A percentile compares a stretch with the other conserved stretches of the same genome.
phyloP scores from a whole-genome alignment of 1,140 invertebrate genomes.

The Steinernema khuongi region DNA sequence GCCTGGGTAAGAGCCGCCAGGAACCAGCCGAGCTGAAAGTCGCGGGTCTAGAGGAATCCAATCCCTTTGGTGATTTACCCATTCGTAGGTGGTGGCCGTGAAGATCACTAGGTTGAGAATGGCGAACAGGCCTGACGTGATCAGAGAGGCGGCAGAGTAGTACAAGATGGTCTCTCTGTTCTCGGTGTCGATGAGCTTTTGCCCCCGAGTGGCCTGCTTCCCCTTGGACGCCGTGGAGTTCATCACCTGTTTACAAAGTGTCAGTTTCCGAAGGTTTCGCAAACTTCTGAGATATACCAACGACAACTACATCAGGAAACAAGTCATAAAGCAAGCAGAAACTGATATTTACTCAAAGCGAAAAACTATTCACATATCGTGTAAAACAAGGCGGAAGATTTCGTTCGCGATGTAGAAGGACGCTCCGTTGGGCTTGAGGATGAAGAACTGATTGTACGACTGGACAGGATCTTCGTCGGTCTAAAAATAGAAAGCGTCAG shows the following conservation, averaged over 20 bases:
- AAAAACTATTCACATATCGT: conserved; percentile 51
- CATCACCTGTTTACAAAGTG: background rate
- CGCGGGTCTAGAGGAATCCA: background rate
- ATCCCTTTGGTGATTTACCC: no score
- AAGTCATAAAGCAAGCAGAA: background rate
- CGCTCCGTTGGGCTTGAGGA: conserved; percentile 52
- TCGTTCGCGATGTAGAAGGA: conserved; percentile 57
- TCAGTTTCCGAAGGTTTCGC: no score
- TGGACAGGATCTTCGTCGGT: conserved; percentile 57
- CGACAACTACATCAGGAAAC: background rate
- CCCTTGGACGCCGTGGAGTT: conserved; percentile 22
- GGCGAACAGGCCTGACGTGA: conserved; percentile 26
- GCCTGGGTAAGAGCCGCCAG: conserved; percentile 25
- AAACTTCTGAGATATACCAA: conserved; percentile 4
- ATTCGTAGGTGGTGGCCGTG: conserved; percentile 18
- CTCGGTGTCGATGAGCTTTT: conserved; percentile 53
- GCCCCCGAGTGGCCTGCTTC: conserved; percentile 52
- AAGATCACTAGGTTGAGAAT: conserved; percentile 35
- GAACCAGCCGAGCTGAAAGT: conserved; percentile 28
- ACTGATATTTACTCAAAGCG: conserved; percentile 19
- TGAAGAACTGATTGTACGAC: conserved; percentile 54
- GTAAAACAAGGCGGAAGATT: conserved; percentile 58
- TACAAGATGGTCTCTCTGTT: conserved; percentile 45
- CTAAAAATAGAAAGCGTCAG: conserved; percentile 34
- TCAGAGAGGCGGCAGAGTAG: conserved; percentile 39